phyloP scores from a whole-genome alignment of 1,140 invertebrate genomes.

The Ips nitidus region DNA sequence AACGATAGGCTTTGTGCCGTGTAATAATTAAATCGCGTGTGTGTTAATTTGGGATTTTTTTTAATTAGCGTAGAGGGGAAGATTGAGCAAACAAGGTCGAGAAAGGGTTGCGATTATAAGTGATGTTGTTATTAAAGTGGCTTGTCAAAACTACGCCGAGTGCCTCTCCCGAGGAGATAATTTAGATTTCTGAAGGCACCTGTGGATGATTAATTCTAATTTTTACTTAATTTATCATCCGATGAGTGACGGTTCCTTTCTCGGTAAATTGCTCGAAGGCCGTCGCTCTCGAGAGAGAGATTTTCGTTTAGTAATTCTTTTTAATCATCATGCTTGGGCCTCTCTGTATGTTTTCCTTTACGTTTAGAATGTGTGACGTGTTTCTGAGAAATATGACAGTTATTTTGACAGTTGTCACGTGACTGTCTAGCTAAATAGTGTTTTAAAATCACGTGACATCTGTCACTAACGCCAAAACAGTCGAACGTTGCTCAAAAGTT shows the following conservation, averaged over 20 bases:
- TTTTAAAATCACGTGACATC: too few species aligned
- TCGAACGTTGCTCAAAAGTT: too few species aligned
- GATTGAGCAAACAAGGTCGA: too few species aligned
- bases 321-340: conserved; percentile 12
- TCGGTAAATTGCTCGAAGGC: not conserved
- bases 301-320: conserved; percentile 31
- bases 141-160: conserved; percentile 29
- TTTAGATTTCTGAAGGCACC: conserved; percentile 31
- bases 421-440: too few species aligned
- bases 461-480: too few species aligned
- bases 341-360: not conserved
- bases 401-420: too few species aligned
- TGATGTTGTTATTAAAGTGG: conserved; percentile 24
- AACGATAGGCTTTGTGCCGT: not conserved
- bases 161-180: conserved; percentile 21
- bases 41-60: too few species aligned
- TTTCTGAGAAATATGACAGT: too few species aligned
- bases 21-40: too few species aligned
- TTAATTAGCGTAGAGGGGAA: too few species aligned
- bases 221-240: conserved; percentile 29
- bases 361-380: too few species aligned
- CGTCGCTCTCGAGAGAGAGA: conserved; percentile 8
- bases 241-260: conserved; percentile 17
- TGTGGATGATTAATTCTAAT: conserved; percentile 31
- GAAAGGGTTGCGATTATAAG: conserved; percentile 1